These are phyloP conservation scores for Pantherophis vulpinus DNA, from an alignment of 2,797 vertebrate species.

Conservation along the genomic window DNA sequence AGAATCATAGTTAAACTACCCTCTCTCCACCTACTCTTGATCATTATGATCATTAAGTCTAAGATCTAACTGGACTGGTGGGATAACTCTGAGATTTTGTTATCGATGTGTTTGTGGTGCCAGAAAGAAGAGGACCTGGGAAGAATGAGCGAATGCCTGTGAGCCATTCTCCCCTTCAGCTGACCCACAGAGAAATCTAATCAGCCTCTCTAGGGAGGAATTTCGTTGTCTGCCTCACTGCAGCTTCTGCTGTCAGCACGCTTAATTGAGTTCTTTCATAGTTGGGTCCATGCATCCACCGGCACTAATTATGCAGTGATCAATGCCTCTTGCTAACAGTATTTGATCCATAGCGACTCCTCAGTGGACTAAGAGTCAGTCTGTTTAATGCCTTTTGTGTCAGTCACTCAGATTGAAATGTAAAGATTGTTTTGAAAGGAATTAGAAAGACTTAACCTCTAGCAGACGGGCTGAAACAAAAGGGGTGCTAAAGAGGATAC, in stretches of 20 bases:
- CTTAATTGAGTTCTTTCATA: slow-evolving; percentile 28
- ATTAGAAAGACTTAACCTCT: slow-evolving; percentile 19
- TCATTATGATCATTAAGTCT: neutral
- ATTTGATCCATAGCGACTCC: slow-evolving; percentile 2
- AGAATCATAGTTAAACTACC: neutral
- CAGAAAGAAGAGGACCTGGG: neutral
- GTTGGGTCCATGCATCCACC: neutral
- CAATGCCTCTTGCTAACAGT: neutral
- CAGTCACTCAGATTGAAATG: neutral
- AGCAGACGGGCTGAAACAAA: neutral
- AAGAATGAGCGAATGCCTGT: neutral
- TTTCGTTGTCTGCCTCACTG: neutral
- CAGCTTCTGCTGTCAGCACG: slow-evolving; percentile 27
- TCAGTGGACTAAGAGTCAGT: slow-evolving; percentile 3
- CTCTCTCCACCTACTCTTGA: neutral
- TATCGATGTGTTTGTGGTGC: neutral
- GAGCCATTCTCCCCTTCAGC: neutral
- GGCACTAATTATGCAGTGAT: neutral
- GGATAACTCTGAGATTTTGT: neutral
- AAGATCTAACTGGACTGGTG: neutral
- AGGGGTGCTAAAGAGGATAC: neutral
- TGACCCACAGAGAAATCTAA: slow-evolving; percentile 6
- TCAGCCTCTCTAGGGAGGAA: slow-evolving; percentile 2
- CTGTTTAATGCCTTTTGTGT: neutral
- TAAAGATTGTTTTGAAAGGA: slow-evolving; percentile 23